Conservation (phyloP, 2,113 vertebrate genomes). For the Prietella phreatophila region DNA sequence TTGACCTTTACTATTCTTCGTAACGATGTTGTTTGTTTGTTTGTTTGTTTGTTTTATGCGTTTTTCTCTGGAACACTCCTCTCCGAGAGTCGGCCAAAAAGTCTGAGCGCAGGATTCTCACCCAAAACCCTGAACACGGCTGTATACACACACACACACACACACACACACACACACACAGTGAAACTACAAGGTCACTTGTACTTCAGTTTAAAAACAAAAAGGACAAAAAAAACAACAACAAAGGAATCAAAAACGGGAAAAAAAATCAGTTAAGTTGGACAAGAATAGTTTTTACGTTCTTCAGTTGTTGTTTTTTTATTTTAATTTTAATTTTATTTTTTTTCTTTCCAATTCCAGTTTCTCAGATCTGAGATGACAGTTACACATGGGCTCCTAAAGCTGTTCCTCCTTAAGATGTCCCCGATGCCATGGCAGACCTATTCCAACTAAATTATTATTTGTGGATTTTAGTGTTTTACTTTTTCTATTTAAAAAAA, state of each 20-base stretch:
- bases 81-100: slow-evolving; percentile 42
- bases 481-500: neutral
- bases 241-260: neutral
- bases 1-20: slow-evolving; percentile 54
- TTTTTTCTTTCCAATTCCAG: neutral
- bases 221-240: neutral
- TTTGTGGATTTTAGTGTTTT: slow-evolving; percentile 34
- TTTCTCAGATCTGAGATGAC: slow-evolving; percentile 11
- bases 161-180: neutral
- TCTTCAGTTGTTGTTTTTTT: neutral
- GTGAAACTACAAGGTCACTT: slow-evolving; percentile 32
- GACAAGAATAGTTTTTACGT: slow-evolving; percentile 15
- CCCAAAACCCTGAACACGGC: slow-evolving; percentile 20
- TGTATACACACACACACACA: slow-evolving; percentile 5
- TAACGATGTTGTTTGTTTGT: slow-evolving; percentile 17
- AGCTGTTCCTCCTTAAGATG: neutral
- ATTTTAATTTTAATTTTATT: neutral
- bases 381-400: slow-evolving; percentile 24
- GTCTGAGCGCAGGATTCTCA: slow-evolving; percentile 30
- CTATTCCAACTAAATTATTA: slow-evolving; percentile 40
- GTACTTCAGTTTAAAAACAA: slow-evolving; percentile 23
- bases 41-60: neutral
- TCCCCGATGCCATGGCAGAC: slow-evolving; percentile 24
- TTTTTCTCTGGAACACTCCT: slow-evolving; percentile 38
- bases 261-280: neutral